Evolutionary conservation across 2,888 invertebrate species (phyloP), one percentile per base, ranked within the genome.

Genomic region (Thymelicus lineola): DNA sequence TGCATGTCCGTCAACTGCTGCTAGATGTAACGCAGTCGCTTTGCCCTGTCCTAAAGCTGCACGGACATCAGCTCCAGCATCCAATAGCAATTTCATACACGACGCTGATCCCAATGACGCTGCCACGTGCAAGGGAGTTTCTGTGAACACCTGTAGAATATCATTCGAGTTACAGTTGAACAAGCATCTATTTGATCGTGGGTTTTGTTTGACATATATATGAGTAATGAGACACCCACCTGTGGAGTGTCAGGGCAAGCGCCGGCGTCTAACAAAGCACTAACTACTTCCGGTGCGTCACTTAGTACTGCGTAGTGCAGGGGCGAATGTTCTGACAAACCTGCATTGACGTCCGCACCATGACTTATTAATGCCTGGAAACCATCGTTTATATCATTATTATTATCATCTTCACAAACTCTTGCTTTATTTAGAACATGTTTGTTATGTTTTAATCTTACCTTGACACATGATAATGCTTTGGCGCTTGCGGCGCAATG

Each of bases 251-350:
- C 97, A 35, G 98, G 96, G 81, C 95, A 95, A 4, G 98, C 98
- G 61, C 97, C 97, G 74, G 96, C 95, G 76, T 96, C 95, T 65
- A 98, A 86, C 74, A 98, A 91, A 75, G 95, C 94, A 80, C 95
- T 94, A 2, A 97, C 97, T 78, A 97, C 97, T 74, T 96, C 96
- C 68, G 95, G 91, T 12, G 96, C 95, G 80, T 96, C 95, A 80
- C 96, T 97, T 75, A 97, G 95, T 65, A 97, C 97, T 0, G 98
- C 98, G 84, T 97, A 97, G 84, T 98, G 97, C 73, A 98, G 88
- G 0, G 98, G 96, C 53, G 97, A 97, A 74, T 95, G 95, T 67
- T 95, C 95, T 66, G 89, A 94, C 62, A 95, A 89, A 14, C 97
- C 97, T 7, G 96, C 96, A 79, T 97, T 96, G n/a, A 97, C 95